Percentiles rank a stretch among this genome's conserved stretches.
Conservation (phyloP, 2,113 vertebrate species). For the Ciconia maguari region DNA sequence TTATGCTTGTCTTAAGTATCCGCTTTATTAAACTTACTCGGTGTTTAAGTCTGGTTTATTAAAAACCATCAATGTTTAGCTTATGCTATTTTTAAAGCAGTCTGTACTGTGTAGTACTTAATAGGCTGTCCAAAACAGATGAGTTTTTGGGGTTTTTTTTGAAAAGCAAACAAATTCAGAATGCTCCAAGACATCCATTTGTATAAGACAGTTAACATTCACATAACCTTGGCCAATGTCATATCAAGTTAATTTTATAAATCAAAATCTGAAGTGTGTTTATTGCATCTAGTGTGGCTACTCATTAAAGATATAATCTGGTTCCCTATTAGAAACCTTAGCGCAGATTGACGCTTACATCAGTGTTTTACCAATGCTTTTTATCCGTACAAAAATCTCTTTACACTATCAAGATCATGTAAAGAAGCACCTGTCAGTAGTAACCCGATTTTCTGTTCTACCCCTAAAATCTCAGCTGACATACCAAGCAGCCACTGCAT, state of each 20-base stretch:
- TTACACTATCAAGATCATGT: not conserved
- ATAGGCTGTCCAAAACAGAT: not conserved
- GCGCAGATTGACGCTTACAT: not conserved
- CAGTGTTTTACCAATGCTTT: not conserved
- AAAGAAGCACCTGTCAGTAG: not conserved
- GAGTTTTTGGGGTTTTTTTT: not conserved
- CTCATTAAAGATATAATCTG: not conserved
- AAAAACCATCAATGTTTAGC: conserved; percentile 47
- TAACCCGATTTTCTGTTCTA: not conserved
- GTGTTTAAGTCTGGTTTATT: conserved; percentile 61
- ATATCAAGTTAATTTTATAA: not conserved
- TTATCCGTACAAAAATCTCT: not conserved
- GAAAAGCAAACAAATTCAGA: conserved; percentile 11
- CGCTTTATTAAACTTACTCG: conserved; percentile 33
- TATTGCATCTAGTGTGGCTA: not conserved
- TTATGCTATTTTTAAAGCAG: conserved; percentile 44
- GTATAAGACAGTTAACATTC: not conserved
- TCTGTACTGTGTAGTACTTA: not conserved
- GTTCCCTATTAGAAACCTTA: not conserved
- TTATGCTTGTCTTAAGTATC: conserved; percentile 44
- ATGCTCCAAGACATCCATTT: not conserved
- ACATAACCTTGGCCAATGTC: not conserved
- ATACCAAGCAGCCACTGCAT: not conserved
- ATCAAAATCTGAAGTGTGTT: not conserved
- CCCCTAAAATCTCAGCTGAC: not conserved